Evolutionary conservation across 1,140 invertebrate species (phyloP), one percentile per base, ranked within the genome.

Genomic region (Drosophila athabasca): DNA sequence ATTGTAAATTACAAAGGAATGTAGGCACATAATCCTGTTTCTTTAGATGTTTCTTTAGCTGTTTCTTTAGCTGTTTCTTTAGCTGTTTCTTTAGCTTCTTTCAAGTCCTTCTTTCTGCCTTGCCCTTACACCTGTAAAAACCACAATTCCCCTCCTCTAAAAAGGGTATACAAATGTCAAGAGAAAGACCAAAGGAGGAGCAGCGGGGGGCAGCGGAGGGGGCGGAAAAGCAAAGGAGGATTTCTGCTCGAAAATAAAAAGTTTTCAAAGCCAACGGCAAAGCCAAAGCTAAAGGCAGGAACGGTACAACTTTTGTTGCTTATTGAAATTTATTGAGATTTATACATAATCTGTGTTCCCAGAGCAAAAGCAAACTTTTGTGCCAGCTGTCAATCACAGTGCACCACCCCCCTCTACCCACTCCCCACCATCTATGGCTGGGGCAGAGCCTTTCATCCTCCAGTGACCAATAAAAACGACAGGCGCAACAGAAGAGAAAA

Each of bases 261-360:
- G 41, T 57, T 74, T 76, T 39, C 35, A 39, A 39, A 39, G 35
- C 35, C n/a, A 76, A 74, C 65, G 54, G 44, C 35, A 39, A 39
- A 39, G 35, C 35, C n/a, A 76, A 74, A 74, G 54, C 44, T 29
- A 57, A 49, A 75, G n/a, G 35, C 35, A 15, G 39, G 22, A 2
- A 22, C 22, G 24, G 2, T 57, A 52, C 72, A 51, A 62, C 66
- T 72, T 82, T 87, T 82, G 62, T 50, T 79, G 76, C 79, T 88
- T 79, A 88, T 88, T 88, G 84, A 89, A 88, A 88, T 88, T 88
- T 88, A 88, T 88, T 83, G 79, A 88, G 76, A 89, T 83, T 88
- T 89, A 88, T 88, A 80, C 79, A 88, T 89, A 88, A 88, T 79
- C 84, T 83, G 53, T 83, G 53, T 50, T 57, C 43, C 35, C 46